Conservation (phyloP, 2,888 invertebrate genomes). For the Volucella bombylans region DNA sequence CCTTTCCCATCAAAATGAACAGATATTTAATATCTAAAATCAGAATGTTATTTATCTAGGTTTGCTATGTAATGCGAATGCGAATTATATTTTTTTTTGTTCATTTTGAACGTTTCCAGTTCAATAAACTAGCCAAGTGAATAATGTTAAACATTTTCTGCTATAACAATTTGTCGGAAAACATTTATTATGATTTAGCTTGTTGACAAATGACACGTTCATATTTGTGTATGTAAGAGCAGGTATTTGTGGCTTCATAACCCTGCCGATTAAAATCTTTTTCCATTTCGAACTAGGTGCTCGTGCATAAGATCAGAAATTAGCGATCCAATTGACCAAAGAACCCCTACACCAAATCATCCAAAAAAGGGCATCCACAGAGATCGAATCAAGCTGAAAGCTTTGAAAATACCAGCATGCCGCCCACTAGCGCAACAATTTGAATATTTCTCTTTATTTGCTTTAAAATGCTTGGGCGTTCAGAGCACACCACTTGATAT, state of each 20-base stretch:
- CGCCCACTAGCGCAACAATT: slow-evolving; percentile 43
- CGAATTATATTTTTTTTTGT: no score
- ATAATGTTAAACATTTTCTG: background rate
- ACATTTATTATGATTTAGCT: no score
- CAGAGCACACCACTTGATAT: slow-evolving; percentile 44
- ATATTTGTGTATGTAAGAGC: no score
- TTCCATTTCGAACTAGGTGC: slow-evolving; percentile 37
- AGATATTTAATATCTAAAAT: no score
- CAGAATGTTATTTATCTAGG: no score
- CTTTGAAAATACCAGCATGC: slow-evolving; percentile 34
- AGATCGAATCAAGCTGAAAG: slow-evolving; percentile 32
- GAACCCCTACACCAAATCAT: slow-evolving; percentile 57
- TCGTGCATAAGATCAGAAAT: slow-evolving; percentile 36
- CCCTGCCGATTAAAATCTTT: slow-evolving; percentile 14
- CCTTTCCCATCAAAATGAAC: no score
- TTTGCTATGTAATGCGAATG: no score
- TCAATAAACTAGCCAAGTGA: no score
- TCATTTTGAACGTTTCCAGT: no score
- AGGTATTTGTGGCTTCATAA: background rate
- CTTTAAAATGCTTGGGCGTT: slow-evolving; percentile 49
- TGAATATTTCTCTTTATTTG: slow-evolving; percentile 54
- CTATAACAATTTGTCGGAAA: no score
- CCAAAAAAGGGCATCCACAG: slow-evolving; percentile 67
- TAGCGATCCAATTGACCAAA: slow-evolving; percentile 60
- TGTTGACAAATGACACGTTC: no score